Conservation (phyloP, 2,113 vertebrate species). For the Austrofundulus limnaeus region DNA sequence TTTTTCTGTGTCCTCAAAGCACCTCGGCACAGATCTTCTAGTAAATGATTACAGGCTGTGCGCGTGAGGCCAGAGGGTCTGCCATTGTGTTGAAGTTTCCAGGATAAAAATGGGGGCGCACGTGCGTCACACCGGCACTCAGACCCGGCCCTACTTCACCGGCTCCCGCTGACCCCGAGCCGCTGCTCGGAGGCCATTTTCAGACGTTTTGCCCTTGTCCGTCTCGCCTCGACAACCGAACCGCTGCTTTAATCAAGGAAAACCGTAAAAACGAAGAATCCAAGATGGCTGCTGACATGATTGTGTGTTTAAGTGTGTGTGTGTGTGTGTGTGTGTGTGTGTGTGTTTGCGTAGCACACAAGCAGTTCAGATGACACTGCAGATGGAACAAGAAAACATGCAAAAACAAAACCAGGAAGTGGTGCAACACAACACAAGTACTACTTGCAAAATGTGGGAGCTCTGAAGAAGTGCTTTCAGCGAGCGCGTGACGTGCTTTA, state of each 20-base stretch:
- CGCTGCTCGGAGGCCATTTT: constrained; percentile 59
- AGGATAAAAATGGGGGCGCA: constrained; percentile 46
- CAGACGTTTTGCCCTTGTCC: too few relatives aligned
- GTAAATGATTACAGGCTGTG: constrained; percentile 56
- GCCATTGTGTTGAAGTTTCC: constrained; percentile 57
- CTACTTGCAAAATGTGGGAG: constrained; percentile 90
- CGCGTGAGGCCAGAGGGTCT: constrained; percentile 29
- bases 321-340: constrained; percentile 30
- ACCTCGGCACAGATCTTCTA: constrained; percentile 26
- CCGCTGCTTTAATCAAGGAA: too few relatives aligned
- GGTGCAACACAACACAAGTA: constrained; percentile 93
- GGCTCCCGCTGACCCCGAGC: too few relatives aligned
- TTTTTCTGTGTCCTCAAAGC: constrained; percentile 37
- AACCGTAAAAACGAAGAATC: too few relatives aligned
- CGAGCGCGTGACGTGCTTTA: background rate
- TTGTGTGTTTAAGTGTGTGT: too few relatives aligned
- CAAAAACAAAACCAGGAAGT: constrained; percentile 80
- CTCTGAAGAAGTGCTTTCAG: constrained; percentile 94
- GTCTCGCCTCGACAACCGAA: too few relatives aligned
- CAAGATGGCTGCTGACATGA: constrained; percentile 20
- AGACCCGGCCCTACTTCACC: constrained; percentile 34
- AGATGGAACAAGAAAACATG: constrained; percentile 71
- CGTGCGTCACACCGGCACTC: constrained; percentile 51
- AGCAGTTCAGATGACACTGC: constrained; percentile 62
- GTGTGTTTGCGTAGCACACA: constrained; percentile 52